Evolutionary conservation across 2,113 vertebrate genomes (phyloP).

Genomic region (Gymnobelideus leadbeateri): DNA sequence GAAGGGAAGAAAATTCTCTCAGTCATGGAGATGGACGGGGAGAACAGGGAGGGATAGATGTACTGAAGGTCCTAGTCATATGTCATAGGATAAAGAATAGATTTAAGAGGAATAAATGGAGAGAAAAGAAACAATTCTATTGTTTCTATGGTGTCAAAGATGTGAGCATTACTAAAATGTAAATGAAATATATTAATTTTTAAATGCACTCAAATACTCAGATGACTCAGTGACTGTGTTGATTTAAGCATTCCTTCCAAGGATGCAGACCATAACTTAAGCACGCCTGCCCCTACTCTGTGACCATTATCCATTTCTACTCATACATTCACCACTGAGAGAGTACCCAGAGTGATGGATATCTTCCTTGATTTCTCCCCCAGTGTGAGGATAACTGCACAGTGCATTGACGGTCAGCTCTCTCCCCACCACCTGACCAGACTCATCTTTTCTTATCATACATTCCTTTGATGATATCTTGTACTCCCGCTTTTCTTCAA

Average conservation of each 20-base stretch:
- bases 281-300: background rate
- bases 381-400: too few relatives aligned
- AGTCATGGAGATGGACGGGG: background rate
- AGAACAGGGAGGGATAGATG: background rate
- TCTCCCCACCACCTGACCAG: too few relatives aligned
- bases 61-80: background rate
- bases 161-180: background rate
- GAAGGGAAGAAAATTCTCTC: background rate
- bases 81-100: background rate
- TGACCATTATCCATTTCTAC: background rate
- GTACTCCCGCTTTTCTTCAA: too few relatives aligned
- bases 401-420: too few relatives aligned
- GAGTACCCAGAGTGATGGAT: background rate
- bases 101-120: background rate
- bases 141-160: background rate
- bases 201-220: background rate
- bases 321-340: background rate
- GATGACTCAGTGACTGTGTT: background rate
- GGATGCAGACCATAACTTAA: background rate
- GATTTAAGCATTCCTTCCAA: too few relatives aligned
- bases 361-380: background rate
- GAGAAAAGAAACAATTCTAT: background rate
- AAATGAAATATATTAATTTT: background rate
- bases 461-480: too few relatives aligned
- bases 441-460: too few relatives aligned